Conservation (phyloP, 2,888 invertebrate species). For the Andrena dorsata region DNA sequence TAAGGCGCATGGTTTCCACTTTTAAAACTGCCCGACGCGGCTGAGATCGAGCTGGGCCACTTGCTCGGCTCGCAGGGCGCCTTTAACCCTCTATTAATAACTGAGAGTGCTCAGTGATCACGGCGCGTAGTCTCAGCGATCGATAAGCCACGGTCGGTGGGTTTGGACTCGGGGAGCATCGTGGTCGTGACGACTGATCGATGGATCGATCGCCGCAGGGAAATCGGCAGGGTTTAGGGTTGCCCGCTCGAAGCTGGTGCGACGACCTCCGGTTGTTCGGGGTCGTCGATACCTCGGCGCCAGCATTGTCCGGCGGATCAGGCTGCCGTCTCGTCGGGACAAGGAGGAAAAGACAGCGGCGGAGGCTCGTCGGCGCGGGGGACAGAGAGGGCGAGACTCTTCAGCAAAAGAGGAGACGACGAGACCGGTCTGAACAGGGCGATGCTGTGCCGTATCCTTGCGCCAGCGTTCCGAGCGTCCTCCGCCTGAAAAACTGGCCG, state of each 20-base stretch:
- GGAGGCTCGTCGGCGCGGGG: not conserved
- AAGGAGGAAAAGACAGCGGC: slow-evolving; percentile 28
- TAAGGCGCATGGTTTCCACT: not conserved
- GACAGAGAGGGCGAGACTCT: slow-evolving; percentile 51
- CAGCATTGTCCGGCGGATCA: slow-evolving; percentile 69
- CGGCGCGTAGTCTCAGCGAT: too few relatives aligned
- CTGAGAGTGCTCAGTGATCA: too few relatives aligned
- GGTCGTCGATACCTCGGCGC: slow-evolving; percentile 66
- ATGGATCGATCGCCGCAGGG: not conserved
- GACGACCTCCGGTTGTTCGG: slow-evolving; percentile 53
- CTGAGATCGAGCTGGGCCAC: not conserved
- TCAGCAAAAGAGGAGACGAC: slow-evolving; percentile 64
- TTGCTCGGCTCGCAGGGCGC: not conserved
- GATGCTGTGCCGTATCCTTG: slow-evolving; percentile 63
- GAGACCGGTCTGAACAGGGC: slow-evolving; percentile 64
- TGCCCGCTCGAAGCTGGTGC: slow-evolving; percentile 39
- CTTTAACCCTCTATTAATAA: too few relatives aligned
- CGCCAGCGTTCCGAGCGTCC: slow-evolving; percentile 54
- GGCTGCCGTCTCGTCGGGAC: slow-evolving; percentile 46
- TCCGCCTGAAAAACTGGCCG: slow-evolving; percentile 66
- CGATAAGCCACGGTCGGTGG: too few relatives aligned
- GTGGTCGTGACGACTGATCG: too few relatives aligned
- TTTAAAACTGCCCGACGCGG: not conserved
- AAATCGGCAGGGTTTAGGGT: slow-evolving; percentile 38
- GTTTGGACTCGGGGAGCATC: too few relatives aligned